Base-by-base conservation (phyloP, 2,888 invertebrate genomes). In the Eledona agricola region DNA sequence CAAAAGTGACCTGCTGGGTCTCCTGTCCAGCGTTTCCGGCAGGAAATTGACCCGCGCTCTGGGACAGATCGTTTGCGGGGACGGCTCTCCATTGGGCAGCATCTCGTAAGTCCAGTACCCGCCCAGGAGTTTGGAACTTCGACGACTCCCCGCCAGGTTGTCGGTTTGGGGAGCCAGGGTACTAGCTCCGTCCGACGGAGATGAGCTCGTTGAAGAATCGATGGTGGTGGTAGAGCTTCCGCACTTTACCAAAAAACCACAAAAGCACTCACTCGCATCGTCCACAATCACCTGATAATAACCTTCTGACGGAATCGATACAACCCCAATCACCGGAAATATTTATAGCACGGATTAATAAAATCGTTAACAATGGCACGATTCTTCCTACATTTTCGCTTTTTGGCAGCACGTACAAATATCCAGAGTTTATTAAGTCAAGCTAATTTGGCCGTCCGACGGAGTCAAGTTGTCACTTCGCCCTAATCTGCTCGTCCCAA, bases 11-110 rank as follows among this genome's bases (percentile, higher is more conserved):
- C 73, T 70, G 57, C 77, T 77, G 25, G 78, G 76, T 5, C 81
- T 76, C 13, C 74, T 63, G 34, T 72, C 81, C 80, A 70, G 76
- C 72, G 74, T 79, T 76, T 72, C 82, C 75, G 82, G 83, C 4
- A 81, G 86, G 67, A 87, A 87, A 71, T 87, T 87, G 29, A 87
- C 87, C 63, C 85, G 81, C 54, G 83, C 80, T 47, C 82, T 84
- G 57, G 80, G 60, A 17, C 55, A 16, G 16, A n/a, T n/a, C 51
- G 56, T 29, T 58, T 38, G 57, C 35, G 62, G 60, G 5, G 67
- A 69, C 13, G 72, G 69, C 42, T 73, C 73, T 16, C 65, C 66
- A 51, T 76, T 74, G 23, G 77, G 76, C 28, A 74, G 69, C 77
- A 77, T 77, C 57, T 77, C 77, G 69, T 78, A 78, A 49, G 73